Percentiles rank a stretch among this genome's conserved stretches.
Evolutionary conservation across 2,113 vertebrate genomes (phyloP).

Genomic region (Strix aluco): DNA sequence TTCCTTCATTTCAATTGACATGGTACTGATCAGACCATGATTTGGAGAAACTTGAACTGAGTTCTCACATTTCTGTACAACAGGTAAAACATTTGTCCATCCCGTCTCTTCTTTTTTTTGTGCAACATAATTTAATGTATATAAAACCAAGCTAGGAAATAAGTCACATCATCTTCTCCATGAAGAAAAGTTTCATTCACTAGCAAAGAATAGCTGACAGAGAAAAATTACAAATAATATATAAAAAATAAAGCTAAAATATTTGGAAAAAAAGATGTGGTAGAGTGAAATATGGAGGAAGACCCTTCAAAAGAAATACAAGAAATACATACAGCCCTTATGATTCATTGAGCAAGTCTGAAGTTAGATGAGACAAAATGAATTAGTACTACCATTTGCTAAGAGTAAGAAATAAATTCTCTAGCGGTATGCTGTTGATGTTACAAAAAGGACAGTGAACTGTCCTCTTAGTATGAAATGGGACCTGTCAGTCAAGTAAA

Average conservation of each 20-base stretch:
- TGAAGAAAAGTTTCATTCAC: neutral
- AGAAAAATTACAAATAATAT: neutral
- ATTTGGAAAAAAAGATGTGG: neutral
- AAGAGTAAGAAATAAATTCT: neutral
- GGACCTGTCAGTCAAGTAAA: neutral
- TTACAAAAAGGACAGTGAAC: neutral
- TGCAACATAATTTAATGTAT: neutral
- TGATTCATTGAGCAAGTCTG: neutral
- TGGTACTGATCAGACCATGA: neutral
- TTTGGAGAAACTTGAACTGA: neutral
- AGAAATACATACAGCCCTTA: neutral
- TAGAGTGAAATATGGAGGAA: neutral
- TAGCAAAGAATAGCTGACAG: neutral
- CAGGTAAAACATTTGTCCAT: neutral
- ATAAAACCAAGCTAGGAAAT: neutral
- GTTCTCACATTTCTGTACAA: neutral
- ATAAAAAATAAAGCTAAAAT: neutral
- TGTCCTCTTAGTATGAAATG: neutral
- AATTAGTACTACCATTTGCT: neutral
- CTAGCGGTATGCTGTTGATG: neutral
- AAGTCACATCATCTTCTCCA: neutral
- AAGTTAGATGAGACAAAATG: neutral
- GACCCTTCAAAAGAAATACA: neutral
- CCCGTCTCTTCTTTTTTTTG: neutral
- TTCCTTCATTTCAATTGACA: neutral